A percentile compares a stretch with the other conserved stretches of the same genome.
These are phyloP conservation scores for Himalopsyche japonica DNA, from an alignment of 2,888 invertebrate species.

Conservation along the genomic window DNA sequence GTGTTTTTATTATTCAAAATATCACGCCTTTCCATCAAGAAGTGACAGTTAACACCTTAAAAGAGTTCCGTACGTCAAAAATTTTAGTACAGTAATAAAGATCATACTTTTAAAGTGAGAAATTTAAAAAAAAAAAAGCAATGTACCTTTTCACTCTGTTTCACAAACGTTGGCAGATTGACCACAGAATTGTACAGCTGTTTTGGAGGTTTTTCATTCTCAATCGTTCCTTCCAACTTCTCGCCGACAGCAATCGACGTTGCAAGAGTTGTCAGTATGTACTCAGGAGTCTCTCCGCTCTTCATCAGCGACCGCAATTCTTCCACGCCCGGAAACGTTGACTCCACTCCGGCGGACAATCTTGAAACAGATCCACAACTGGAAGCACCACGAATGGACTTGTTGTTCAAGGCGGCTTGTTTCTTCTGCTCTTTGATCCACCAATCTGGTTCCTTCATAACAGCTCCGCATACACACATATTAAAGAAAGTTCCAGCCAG, in stretches of 20 bases:
- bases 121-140: background rate
- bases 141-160: slow-evolving; percentile 67
- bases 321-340: slow-evolving; percentile 66
- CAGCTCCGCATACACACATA: slow-evolving; percentile 81
- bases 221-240: slow-evolving; percentile 54
- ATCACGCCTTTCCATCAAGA: too few species aligned
- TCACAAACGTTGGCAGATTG: slow-evolving; percentile 74
- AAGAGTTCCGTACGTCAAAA: too few species aligned
- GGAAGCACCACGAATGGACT: slow-evolving; percentile 59
- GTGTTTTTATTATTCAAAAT: too few species aligned
- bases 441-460: slow-evolving; percentile 91
- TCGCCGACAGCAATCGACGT: slow-evolving; percentile 62
- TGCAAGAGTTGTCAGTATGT: slow-evolving; percentile 64
- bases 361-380: slow-evolving; percentile 58
- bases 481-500: slow-evolving; percentile 84
- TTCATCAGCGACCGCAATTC: slow-evolving; percentile 71
- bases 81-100: too few species aligned
- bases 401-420: slow-evolving; percentile 53
- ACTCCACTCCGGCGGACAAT: slow-evolving; percentile 58
- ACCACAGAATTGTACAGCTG: slow-evolving; percentile 67
- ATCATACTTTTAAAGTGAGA: too few species aligned
- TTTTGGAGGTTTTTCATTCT: slow-evolving; percentile 51
- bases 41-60: too few species aligned
- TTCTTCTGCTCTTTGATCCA: slow-evolving; percentile 67
- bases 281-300: slow-evolving; percentile 70